Conservation (phyloP, 2,888 invertebrate species). For the Epinotia nisella region DNA sequence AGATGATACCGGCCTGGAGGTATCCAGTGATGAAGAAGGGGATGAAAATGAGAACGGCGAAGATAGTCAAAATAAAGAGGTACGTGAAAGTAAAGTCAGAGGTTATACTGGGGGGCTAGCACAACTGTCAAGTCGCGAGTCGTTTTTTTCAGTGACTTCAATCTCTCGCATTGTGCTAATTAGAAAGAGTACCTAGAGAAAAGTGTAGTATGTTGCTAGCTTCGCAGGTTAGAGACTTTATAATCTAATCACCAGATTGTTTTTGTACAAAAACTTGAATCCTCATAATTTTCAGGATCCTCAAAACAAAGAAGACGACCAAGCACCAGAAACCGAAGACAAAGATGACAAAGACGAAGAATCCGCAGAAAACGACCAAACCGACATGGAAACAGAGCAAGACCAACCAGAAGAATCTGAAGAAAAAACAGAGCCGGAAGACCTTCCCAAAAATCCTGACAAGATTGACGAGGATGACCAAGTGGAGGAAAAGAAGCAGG, state of each 20-base stretch:
- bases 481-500: slow-evolving; percentile 73
- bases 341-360: slow-evolving; percentile 60
- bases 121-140: too few species aligned
- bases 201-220: too few species aligned
- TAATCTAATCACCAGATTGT: too few species aligned
- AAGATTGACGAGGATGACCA: slow-evolving; percentile 74
- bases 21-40: slow-evolving; percentile 78
- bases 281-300: slow-evolving; percentile 8
- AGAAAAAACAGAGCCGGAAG: slow-evolving; percentile 60
- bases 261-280: neutral
- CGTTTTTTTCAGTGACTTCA: too few species aligned
- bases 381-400: slow-evolving; percentile 48
- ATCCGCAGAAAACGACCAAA: slow-evolving; percentile 55
- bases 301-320: slow-evolving; percentile 47
- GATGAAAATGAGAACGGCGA: slow-evolving; percentile 62
- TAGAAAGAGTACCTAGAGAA: too few species aligned
- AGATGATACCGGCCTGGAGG: slow-evolving; percentile 75
- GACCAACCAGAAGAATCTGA: slow-evolving; percentile 53
- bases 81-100: neutral
- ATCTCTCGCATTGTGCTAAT: too few species aligned
- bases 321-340: slow-evolving; percentile 54
- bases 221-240: too few species aligned
- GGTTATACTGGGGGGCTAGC: too few species aligned
- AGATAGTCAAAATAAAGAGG: slow-evolving; percentile 56
- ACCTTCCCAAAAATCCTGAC: slow-evolving; percentile 74